Evolutionary conservation across 2,888 invertebrate genomes (phyloP), one percentile per base, ranked within the genome.

Genomic region (Andrena marginata): DNA sequence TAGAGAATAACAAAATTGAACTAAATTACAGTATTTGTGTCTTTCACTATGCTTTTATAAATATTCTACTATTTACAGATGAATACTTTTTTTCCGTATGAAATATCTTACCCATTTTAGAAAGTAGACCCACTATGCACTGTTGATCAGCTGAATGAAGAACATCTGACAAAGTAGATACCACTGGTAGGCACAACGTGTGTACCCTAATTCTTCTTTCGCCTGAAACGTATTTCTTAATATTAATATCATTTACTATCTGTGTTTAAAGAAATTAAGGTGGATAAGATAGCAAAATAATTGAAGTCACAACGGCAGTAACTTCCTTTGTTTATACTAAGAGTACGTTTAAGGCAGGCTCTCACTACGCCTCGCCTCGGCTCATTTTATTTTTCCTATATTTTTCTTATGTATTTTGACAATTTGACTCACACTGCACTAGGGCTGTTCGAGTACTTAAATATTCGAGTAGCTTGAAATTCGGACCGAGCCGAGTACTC

Each of bases 131-230:
- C 72, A 98, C 95, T 87, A 99, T 98, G 85, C 98, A 98, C 93
- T 98, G 97, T 92, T 99, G 97, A 94, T 99, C 99, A 0, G 99
- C 99, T 13, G 96, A 95, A 92, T 97, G 96, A 89, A 99, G 95
- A 5, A 99, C 96, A 91, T 99, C 99, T 1, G 97, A 96, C 75
- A 99, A 93, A 89, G 96, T 98, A 75, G 96, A 96, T 0, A 97
- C 97, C 2, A 99, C 97, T 0, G 99, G 99, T 87, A 99, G 94
- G 93, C 99, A 99, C 84, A 99, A 94, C 0, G 99, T 99, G 94
- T 99, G 99, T 20, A 99, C 99, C 80, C 99, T 96, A 93, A 99
- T 99, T 89, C 99, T 96, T 73, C 99, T 95, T 94, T 99, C 99
- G 64, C 98, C 97, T 97, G 35, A 20, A 78, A 73, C 26, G 29